Evolutionary conservation across 1,140 invertebrate species (phyloP).

Genomic region (Drosophila aff.): DNA sequence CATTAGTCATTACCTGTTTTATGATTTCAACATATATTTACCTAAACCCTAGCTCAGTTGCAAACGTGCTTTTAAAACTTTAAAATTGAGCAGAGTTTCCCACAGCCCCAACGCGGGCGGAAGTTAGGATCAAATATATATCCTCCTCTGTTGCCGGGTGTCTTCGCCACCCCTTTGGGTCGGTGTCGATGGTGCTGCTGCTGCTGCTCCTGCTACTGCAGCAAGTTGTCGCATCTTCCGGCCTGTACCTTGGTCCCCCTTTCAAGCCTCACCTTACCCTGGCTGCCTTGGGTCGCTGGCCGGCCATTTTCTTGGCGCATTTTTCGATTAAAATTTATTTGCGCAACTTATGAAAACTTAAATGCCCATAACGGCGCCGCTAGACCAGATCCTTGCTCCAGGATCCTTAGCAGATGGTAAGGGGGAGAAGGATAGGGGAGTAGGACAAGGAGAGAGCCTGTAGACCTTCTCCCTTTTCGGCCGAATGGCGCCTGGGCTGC

Average conservation of each 20-base stretch:
- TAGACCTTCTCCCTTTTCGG: not conserved
- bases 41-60: not conserved
- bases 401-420: slow-evolving; percentile 2
- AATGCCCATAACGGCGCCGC: slow-evolving; percentile 71
- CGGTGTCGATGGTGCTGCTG: not conserved
- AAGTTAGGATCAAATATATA: slow-evolving; percentile 12
- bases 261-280: not conserved
- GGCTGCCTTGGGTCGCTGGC: slow-evolving; percentile 26
- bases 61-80: slow-evolving; percentile 4
- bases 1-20: slow-evolving; percentile 7
- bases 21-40: slow-evolving; percentile 1
- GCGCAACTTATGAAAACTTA: slow-evolving; percentile 81
- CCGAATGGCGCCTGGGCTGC: slow-evolving; percentile 33
- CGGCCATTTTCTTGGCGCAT: slow-evolving; percentile 72
- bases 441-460: not conserved
- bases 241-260: not conserved
- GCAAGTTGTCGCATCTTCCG: slow-evolving; percentile 31
- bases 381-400: slow-evolving; percentile 5
- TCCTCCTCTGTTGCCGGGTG: slow-evolving; percentile 3
- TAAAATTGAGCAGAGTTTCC: not conserved
- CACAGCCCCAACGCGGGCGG: not conserved
- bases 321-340: slow-evolving; percentile 83
- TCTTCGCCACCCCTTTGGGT: slow-evolving; percentile 9
- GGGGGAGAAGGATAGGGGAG: not conserved
- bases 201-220: not conserved